A percentile compares a stretch with the other conserved stretches of the same genome.
These are phyloP conservation scores for Anthoscopus minutus DNA, from an alignment of 2,113 vertebrate species.

Conservation along the genomic window DNA sequence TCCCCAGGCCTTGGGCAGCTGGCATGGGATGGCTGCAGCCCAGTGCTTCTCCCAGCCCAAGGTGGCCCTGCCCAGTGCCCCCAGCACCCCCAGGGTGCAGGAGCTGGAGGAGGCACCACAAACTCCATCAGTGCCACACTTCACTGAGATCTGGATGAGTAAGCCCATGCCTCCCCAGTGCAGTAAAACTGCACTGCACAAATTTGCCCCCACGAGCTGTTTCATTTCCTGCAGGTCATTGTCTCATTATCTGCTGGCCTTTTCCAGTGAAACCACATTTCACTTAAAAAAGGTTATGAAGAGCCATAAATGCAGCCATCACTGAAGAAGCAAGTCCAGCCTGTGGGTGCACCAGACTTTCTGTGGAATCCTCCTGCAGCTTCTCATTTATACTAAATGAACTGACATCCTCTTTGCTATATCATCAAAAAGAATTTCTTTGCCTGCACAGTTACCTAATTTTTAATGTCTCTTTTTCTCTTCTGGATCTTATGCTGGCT, in stretches of 20 bases:
- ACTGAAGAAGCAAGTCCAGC: neutral
- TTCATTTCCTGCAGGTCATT: neutral
- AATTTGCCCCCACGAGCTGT: neutral
- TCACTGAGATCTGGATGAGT: neutral
- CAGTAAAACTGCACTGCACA: neutral
- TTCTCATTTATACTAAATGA: neutral
- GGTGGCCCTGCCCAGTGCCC: neutral
- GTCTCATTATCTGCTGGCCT: fast-evolving
- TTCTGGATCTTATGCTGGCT: neutral
- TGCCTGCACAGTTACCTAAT: neutral
- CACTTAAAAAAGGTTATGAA: neutral
- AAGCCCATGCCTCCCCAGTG: neutral
- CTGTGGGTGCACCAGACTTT: neutral
- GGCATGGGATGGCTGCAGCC: neutral
- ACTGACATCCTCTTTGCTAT: neutral
- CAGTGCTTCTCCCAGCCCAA: neutral
- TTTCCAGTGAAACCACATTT: neutral
- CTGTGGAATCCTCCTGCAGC: neutral
- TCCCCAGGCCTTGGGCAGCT: neutral
- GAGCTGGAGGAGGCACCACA: neutral
- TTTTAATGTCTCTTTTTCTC: neutral
- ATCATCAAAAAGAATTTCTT: neutral
- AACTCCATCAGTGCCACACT: neutral
- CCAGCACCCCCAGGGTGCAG: neutral
- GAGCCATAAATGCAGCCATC: neutral